Conservation (phyloP, 2,113 vertebrate species). For the Nyctibius bracteatus region DNA sequence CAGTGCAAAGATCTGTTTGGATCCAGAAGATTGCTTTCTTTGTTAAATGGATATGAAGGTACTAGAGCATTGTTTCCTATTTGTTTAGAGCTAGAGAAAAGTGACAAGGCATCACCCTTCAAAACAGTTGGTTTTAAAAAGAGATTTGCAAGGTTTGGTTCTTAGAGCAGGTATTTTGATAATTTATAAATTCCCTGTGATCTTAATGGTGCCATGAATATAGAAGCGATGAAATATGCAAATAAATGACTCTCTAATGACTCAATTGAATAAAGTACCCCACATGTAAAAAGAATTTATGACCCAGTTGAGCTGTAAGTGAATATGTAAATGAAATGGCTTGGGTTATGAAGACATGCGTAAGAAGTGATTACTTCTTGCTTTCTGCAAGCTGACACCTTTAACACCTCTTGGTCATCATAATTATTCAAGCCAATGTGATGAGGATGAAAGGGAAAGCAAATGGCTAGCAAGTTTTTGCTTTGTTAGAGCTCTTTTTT, state of each 20-base stretch:
- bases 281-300: background rate
- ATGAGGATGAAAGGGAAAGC: background rate
- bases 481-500: background rate
- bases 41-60: background rate
- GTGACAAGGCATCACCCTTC: background rate
- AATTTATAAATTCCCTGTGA: background rate
- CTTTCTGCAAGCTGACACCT: background rate
- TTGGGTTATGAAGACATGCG: background rate
- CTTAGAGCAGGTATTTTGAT: background rate
- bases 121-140: background rate
- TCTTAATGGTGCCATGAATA: background rate
- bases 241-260: background rate
- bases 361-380: background rate
- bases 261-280: background rate
- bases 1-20: rapidly evolving
- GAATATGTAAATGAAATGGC: constrained; percentile 21
- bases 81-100: background rate
- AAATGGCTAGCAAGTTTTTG: background rate
- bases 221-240: background rate
- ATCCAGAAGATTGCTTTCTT: background rate
- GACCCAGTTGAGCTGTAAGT: background rate
- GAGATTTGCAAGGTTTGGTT: background rate
- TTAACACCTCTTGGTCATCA: background rate
- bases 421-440: background rate
- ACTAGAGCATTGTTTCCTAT: background rate